A percentile compares a stretch with the other conserved stretches of the same genome.
phyloP scores from a whole-genome alignment of 1,140 invertebrate genomes.

The Mamestra configurata region DNA sequence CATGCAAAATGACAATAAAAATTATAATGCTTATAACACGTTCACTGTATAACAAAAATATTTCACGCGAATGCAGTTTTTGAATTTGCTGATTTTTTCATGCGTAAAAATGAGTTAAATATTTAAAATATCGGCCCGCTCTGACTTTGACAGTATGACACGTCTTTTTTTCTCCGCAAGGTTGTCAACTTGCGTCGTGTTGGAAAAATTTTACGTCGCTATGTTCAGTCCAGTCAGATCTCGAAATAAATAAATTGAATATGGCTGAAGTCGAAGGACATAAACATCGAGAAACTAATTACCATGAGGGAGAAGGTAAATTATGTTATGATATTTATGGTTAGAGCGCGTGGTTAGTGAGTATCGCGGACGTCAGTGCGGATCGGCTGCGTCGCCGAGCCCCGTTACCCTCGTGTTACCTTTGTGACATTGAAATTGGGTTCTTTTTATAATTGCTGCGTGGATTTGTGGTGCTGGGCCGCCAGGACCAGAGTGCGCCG shows the following conservation, averaged over 20 bases:
- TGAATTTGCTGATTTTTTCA: slow-evolving; percentile 6
- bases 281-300: slow-evolving; percentile 84
- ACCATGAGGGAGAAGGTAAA: slow-evolving; percentile 86
- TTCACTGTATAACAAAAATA: background rate
- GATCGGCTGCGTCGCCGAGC: slow-evolving; percentile 67
- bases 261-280: slow-evolving; percentile 85
- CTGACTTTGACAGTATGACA: slow-evolving; percentile 58
- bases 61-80: background rate
- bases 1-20: background rate
- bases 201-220: slow-evolving; percentile 86
- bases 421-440: slow-evolving; percentile 86
- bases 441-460: slow-evolving; percentile 87
- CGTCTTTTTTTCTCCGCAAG: slow-evolving; percentile 52
- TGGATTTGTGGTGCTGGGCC: slow-evolving; percentile 82
- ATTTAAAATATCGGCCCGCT: slow-evolving; percentile 15
- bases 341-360: slow-evolving; percentile 72
- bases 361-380: slow-evolving; percentile 67
- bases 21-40: background rate
- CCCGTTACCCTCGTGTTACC: slow-evolving; percentile 81
- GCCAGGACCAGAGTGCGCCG: slow-evolving; percentile 74
- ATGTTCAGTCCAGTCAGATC: slow-evolving; percentile 85
- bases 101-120: background rate
- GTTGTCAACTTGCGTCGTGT: slow-evolving; percentile 81
- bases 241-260: slow-evolving; percentile 87
- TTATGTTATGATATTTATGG: slow-evolving; percentile 82